A percentile compares a stretch with the other conserved stretches of the same genome.
These are phyloP conservation scores for Varanus komodoensis DNA, from an alignment of 2,113 vertebrate genomes.

Conservation along the genomic window DNA sequence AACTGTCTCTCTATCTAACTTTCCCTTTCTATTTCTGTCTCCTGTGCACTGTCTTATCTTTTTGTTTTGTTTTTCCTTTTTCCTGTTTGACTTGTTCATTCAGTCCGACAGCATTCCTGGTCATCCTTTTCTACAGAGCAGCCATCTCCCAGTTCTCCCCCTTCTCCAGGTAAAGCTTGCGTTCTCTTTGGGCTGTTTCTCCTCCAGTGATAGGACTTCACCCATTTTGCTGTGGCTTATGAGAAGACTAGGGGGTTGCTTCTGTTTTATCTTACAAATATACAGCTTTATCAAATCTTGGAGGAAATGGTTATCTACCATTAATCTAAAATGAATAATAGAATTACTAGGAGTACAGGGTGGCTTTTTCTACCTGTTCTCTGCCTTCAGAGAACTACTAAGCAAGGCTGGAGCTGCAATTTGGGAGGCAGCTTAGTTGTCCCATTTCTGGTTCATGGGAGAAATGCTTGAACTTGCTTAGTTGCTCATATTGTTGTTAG, in stretches of 20 bases:
- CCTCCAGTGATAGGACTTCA: conserved; percentile 35
- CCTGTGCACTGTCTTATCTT: conserved; percentile 29
- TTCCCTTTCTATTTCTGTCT: conserved; percentile 36
- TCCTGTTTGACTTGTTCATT: conserved; percentile 63
- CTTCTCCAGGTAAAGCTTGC: conserved; percentile 80
- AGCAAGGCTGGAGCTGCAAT: too few species aligned
- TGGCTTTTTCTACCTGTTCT: not conserved
- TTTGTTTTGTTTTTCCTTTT: conserved; percentile 40
- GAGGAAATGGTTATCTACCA: not conserved
- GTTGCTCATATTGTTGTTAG: too few species aligned
- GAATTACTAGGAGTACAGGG: not conserved
- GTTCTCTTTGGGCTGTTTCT: conserved; percentile 55
- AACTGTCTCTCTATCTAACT: conserved; percentile 52
- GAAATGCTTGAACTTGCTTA: too few species aligned
- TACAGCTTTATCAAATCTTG: not conserved
- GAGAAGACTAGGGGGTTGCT: not conserved
- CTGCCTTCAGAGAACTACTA: too few species aligned
- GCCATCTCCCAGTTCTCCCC: conserved; percentile 77
- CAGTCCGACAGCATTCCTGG: conserved; percentile 87
- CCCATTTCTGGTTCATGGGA: too few species aligned
- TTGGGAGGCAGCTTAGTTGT: too few species aligned
- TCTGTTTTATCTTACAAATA: not conserved
- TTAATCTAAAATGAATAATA: not conserved
- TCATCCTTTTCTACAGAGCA: conserved; percentile 83
- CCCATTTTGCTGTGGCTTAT: not conserved